Base-by-base conservation (phyloP, 1,140 invertebrate species). In the Saxidomus purpurata region DNA sequence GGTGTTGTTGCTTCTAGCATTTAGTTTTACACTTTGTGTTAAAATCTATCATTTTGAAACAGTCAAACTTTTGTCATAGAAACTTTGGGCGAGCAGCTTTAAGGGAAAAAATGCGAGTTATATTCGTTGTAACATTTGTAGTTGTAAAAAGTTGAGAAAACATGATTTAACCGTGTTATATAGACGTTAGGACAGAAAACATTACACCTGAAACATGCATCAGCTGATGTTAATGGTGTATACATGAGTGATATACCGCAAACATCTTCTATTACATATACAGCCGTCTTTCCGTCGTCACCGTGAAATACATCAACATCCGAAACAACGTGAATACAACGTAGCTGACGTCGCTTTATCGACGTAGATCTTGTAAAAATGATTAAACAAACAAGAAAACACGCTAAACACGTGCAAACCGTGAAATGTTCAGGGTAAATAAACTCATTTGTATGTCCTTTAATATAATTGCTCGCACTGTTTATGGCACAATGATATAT, bases 401-500 rank as follows among this genome's bases (percentile, higher is more conserved):
- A 63, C 22, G n/a, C 22, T 13, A 55, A 55, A 49, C 15, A 55
- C 52, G n/a, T 15, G 59, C 6, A 28, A 28, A n/a, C 19, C 19
- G 59, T 63, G n/a, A 63, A 63, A 63, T 63, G 59, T 63, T 63
- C 25, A 28, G 59, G 59, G 59, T 63, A 28, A 63, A 63, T 63
- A 28, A 63, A 28, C n/a, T 28, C 59, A 63, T 63, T 63, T 63
- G 28, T 3, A 9, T 63, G 22, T 63, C 28, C 25, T 28, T 28
- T 63, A 9, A 63, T 63, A 63, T n/a, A n/a, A n/a, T 28, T 63
- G 59, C n/a, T 28, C 11, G 28, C 59, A 63, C 15, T 28, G 9
- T 28, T 6, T 63, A 11, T 63, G 59, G 25, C 59, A 63, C 19
- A 9, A 28, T n/a, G 25, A 63, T 63, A 63, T 63, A 28, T 28